phyloP scores from a whole-genome alignment of 1,140 invertebrate species.

The Sminthurides bifidus region DNA sequence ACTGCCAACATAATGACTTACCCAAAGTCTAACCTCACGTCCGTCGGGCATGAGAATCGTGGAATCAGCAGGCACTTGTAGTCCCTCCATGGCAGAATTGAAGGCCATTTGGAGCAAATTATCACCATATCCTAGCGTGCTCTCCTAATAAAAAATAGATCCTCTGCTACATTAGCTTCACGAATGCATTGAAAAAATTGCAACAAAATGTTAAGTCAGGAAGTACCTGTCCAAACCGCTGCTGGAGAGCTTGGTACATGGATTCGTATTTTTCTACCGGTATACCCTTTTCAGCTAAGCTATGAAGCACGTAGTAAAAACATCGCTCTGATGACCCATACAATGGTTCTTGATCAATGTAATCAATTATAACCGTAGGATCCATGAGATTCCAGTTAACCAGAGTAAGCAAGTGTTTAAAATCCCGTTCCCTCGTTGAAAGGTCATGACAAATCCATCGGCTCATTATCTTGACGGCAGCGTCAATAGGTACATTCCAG shows the following conservation, averaged over 20 bases:
- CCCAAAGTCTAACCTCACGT: slow-evolving; percentile 14
- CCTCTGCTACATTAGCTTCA: slow-evolving; percentile 1
- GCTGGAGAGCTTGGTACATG: slow-evolving; percentile 42
- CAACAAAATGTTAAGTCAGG: too few species aligned
- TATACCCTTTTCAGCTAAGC: slow-evolving; percentile 45
- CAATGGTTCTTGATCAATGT: slow-evolving; percentile 42
- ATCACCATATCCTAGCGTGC: slow-evolving; percentile 32
- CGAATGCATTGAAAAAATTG: neutral
- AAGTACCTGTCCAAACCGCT: slow-evolving; percentile 39
- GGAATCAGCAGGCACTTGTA: slow-evolving; percentile 31
- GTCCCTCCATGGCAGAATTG: slow-evolving; percentile 37
- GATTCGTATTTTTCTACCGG: slow-evolving; percentile 43
- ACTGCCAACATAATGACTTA: slow-evolving; percentile 13
- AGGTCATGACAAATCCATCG: slow-evolving; percentile 44
- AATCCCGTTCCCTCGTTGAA: slow-evolving; percentile 40
- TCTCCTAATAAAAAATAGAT: slow-evolving; percentile 24
- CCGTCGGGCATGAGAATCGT: slow-evolving; percentile 20
- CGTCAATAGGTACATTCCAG: slow-evolving; percentile 33
- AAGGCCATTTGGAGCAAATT: slow-evolving; percentile 38
- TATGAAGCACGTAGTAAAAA: slow-evolving; percentile 46
- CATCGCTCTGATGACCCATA: slow-evolving; percentile 42
- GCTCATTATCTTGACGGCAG: slow-evolving; percentile 40
- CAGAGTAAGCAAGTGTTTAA: slow-evolving; percentile 43
- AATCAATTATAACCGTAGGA: slow-evolving; percentile 38
- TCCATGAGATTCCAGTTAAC: slow-evolving; percentile 41